Base-by-base conservation (phyloP, 2,797 vertebrate species). In the Cossypha caffra region DNA sequence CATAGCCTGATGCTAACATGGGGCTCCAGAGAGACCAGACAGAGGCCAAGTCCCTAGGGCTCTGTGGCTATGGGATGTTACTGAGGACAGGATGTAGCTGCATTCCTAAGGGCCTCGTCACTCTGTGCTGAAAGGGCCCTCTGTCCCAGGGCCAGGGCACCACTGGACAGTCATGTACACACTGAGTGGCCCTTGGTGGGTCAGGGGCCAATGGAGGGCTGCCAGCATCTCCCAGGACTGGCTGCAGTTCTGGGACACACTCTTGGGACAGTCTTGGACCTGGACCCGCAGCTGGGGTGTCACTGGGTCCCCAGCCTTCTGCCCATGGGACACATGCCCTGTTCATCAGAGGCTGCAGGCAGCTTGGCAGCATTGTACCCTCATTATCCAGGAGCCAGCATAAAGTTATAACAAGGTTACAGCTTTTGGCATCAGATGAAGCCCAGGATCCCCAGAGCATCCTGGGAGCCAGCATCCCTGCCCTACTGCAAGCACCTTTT, bases 331-430 rank as follows among this genome's bases (percentile, higher is more conserved):
- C 6, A 11, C 2, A 3, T 7, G 24, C n/a, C 24, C 21, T 40
- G 40, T 42, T 74, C 37, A 13, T 42, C 2, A 5, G 59, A 52
- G 23, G 13, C 66, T 45, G 52, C 1, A 11, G 35, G 48, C 24
- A 40, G 37, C 51, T 0, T 0, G 26, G 64, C 75, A 59, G 31
- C 1, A 0, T 0, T n/a, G 47, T 52, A n/a, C 37, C 25, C 28
- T 81, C 14, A 1, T 5, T 63, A 37, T 61, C 9, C 4, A 4
- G 47, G 8, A 45, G 29, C 19, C 2, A 11, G 38, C 43, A 16
- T 0, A 64, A 17, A 1, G 9, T 40, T 79, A 37, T 20, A 48
- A 42, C 9, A 19, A 64, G 16, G 18, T 45, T 52, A 16, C n/a
- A 40, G 6, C 20, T 90, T 71, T 66, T 42, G 38, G 35, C 45